Conservation (phyloP, 2,113 vertebrate genomes). For the Dicrurus megarhynchus region DNA sequence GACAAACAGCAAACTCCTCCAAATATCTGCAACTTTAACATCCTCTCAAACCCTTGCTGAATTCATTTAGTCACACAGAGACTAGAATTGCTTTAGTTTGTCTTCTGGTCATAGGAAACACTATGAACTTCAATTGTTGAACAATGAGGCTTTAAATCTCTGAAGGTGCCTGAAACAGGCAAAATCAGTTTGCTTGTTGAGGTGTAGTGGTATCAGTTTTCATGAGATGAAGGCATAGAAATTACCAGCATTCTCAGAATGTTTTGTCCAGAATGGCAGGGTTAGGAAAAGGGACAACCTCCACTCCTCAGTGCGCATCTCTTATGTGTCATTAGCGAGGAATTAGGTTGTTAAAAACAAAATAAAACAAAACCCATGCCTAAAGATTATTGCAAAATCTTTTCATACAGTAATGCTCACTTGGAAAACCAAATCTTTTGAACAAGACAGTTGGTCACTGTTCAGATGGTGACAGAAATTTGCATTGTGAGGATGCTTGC, state of each 20-base stretch:
- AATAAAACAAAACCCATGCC: neutral
- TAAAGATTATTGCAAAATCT: neutral
- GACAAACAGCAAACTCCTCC: neutral
- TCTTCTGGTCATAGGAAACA: neutral
- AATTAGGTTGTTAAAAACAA: neutral
- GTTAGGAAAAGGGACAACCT: neutral
- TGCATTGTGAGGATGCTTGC: neutral
- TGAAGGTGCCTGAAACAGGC: neutral
- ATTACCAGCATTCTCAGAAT: neutral
- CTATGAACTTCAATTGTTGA: neutral
- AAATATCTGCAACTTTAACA: neutral
- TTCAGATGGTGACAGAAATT: neutral
- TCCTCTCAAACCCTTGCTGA: neutral
- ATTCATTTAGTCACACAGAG: neutral
- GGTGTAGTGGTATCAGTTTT: neutral
- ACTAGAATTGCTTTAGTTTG: neutral
- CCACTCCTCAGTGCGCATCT: rapidly evolving
- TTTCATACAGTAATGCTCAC: neutral
- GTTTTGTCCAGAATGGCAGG: neutral
- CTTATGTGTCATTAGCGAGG: neutral
- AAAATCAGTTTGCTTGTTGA: neutral
- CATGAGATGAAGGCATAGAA: neutral
- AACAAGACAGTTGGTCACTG: neutral
- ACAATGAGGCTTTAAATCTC: neutral
- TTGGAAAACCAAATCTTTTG: neutral